Conservation (phyloP, 2,888 invertebrate species). For the Drosophila parthenogenetica region DNA sequence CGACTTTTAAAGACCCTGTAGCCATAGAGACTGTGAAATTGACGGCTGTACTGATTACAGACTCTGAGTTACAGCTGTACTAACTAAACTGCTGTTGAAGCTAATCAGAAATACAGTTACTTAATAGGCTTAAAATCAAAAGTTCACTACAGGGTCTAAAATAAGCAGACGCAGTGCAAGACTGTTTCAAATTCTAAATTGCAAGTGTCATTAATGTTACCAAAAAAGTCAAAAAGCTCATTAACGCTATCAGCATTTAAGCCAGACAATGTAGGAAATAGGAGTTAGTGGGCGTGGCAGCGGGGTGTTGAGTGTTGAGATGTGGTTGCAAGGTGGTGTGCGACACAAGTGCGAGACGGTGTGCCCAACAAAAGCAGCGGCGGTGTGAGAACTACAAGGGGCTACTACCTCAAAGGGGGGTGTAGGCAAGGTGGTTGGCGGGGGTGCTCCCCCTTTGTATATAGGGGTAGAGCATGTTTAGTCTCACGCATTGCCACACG, state of each 20-base stretch:
- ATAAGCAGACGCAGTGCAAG: background rate
- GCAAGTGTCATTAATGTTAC: background rate
- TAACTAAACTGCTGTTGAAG: too few relatives aligned
- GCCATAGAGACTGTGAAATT: too few relatives aligned
- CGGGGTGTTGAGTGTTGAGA: background rate
- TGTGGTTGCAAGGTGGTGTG: slow-evolving; percentile 16
- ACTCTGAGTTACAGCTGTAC: too few relatives aligned
- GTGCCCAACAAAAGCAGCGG: background rate
- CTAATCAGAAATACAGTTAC: too few relatives aligned
- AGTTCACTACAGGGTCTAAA: background rate
- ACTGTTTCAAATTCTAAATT: slow-evolving; percentile 1
- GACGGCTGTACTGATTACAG: too few relatives aligned
- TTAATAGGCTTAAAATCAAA: too few relatives aligned
- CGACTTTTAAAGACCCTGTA: too few relatives aligned
- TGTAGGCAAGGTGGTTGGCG: background rate
- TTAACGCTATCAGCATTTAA: slow-evolving; percentile 26
- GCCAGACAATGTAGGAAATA: background rate
- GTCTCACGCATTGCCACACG: slow-evolving; percentile 65
- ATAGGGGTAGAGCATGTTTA: background rate
- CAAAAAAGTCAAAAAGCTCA: slow-evolving; percentile 17
- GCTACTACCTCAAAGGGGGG: background rate
- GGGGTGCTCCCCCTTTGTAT: background rate
- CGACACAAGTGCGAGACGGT: background rate
- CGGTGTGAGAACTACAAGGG: background rate
- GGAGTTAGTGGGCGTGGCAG: background rate